Evolutionary conservation across 2,888 invertebrate genomes (phyloP), one percentile per base, ranked within the genome.

Genomic region (Scaptomyza tumidula): DNA sequence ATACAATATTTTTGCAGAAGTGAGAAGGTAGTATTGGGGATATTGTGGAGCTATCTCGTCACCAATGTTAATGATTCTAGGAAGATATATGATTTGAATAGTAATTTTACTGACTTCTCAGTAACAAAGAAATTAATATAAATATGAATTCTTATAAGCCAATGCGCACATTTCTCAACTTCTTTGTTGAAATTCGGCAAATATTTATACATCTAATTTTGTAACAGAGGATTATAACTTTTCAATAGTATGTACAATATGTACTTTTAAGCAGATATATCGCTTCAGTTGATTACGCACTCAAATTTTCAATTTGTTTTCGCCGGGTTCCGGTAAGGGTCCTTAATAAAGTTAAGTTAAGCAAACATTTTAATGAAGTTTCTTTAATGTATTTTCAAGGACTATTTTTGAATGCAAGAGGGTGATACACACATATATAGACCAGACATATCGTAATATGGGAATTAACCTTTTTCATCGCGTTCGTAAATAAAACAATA

Each of bases 351-450:
- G 58, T 63, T 58, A 63, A 73, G 62, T 73, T 62, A 13, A 19
- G 44, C 58, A 73, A 72, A 73, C 62, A 73, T 46, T 68, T 72
- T 72, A 73, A 72, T 72, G 72, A 72, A 72, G 72, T 67, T 72
- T 13, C 19, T 10, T 14, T 37, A 45, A 19, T 46, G 16, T 35
- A 16, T 46, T 61, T 5, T 39, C 6, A 61, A 56, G 39, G 49
- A 46, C 46, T 39, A 14, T 39, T 39, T 37, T 39, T 14, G 13
- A 35, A 29, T 37, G 24, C 4, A 31, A 11, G 37, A n/a, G 57
- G 44, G 62, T 19, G 53, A 44, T 61, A 24, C 46, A 39, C 14
- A 39, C 14, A 19, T 19, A 19, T 19, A 19, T 19, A 19, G 19
- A 19, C 19, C 19, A 39, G 14, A 49, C 16, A n/a, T n/a, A 48